A percentile compares a stretch with the other conserved stretches of the same genome.
These are phyloP conservation scores for Alviniconcha strummeri DNA, from an alignment of 2,888 invertebrate species.

Conservation along the genomic window DNA sequence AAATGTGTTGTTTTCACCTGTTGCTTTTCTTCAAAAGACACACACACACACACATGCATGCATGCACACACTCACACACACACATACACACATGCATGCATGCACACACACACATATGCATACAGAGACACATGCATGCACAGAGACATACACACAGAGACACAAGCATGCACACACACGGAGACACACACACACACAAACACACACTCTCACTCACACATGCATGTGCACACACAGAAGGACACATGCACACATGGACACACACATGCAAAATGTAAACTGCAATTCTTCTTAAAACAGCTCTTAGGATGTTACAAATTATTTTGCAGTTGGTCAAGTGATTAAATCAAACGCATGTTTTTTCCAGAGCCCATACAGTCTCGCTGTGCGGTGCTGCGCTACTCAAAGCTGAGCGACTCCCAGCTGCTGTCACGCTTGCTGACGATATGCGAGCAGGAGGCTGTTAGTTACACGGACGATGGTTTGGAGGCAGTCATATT, in stretches of 20 bases:
- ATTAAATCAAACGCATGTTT: no score
- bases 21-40: background rate
- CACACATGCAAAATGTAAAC: background rate
- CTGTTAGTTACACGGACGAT: slow-evolving; percentile 88
- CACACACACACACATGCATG: background rate
- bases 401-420: slow-evolving; percentile 90
- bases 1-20: background rate
- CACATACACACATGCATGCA: no score
- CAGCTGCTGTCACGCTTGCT: slow-evolving; percentile 89
- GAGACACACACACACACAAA: no score
- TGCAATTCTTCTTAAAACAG: no score
- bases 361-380: slow-evolving; percentile 94
- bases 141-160: no score
- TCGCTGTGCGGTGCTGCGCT: slow-evolving; percentile 96
- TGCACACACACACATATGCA: no score
- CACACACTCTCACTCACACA: background rate
- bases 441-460: slow-evolving; percentile 84
- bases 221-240: background rate
- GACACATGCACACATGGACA: background rate
- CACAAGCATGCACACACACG: no score
- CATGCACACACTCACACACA: background rate
- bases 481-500: slow-evolving; percentile 97
- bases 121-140: no score
- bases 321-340: no score
- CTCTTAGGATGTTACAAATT: no score